A percentile compares a stretch with the other conserved stretches of the same genome.
Conservation (phyloP, 2,113 vertebrate genomes). For the Polypterus bichir region DNA sequence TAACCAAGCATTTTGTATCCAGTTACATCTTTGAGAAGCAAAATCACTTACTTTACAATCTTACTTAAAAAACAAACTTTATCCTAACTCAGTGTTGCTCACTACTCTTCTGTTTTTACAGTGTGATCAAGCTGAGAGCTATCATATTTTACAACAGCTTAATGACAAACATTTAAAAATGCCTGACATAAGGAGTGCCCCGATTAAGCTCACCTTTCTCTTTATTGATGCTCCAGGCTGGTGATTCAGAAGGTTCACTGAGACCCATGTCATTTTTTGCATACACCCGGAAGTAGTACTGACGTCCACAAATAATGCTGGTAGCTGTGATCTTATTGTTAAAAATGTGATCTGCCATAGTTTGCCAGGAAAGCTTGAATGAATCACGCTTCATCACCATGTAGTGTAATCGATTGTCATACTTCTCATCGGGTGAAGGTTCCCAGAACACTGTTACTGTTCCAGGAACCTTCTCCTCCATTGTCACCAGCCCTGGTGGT, state of each 20-base stretch:
- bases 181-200: too few species aligned
- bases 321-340: slow-evolving; percentile 71
- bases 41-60: too few species aligned
- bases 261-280: slow-evolving; percentile 65
- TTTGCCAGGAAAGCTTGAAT: slow-evolving; percentile 48
- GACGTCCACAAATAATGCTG: slow-evolving; percentile 56
- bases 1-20: too few species aligned
- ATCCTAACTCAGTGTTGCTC: too few species aligned
- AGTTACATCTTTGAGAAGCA: too few species aligned
- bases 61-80: too few species aligned
- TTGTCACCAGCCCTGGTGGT: slow-evolving; percentile 57
- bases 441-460: slow-evolving; percentile 76
- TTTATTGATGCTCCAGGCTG: slow-evolving; percentile 49
- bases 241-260: slow-evolving; percentile 58
- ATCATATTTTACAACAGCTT: too few species aligned
- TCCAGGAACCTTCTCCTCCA: slow-evolving; percentile 66
- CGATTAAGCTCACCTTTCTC: slow-evolving; percentile 35
- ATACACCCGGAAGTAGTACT: slow-evolving; percentile 73
- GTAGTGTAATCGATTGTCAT: slow-evolving; percentile 60
- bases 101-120: too few species aligned
- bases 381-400: slow-evolving; percentile 65
- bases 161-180: too few species aligned
- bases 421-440: slow-evolving; percentile 66
- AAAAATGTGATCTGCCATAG: slow-evolving; percentile 61
- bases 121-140: too few species aligned